Base-by-base conservation (phyloP, 2,888 invertebrate species). In the Drosophila rellima region DNA sequence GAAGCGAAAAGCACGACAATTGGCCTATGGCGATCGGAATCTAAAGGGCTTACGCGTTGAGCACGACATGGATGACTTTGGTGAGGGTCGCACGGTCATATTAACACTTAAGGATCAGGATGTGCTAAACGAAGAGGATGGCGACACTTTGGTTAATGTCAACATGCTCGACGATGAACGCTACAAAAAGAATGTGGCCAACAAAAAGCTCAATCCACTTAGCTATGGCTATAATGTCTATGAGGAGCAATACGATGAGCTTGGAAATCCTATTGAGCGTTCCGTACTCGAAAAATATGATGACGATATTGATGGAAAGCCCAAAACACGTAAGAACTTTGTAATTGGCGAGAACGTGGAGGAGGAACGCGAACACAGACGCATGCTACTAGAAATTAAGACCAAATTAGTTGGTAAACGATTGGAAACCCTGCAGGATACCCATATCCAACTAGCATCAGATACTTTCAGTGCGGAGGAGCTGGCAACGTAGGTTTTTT, bases 31-130 rank as follows among this genome's bases (percentile, higher is more conserved):
- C 1, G 94, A 95, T 50, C 94, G 93, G 83, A 94, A 97, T 92
- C 94, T 99, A 60, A 94, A 93, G 80, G 99, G 99, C 0, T 93
- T 99, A 51, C 95, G 94, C 82, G 97, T 98, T 2, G 96, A 97
- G 82, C 99, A 99, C 92, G 95, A 96, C 90, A 92, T 96, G 66
- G 93, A 94, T 69, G 93, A 93, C 56, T 95, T 95, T 75, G 94
- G 94, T 13, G 98, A 98, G 90, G 98, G 98, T 51, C 95, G 95
- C 82, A 95, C 96, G 44, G 95, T 98, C 18, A 96, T 99, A 82
- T 94, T 99, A 76, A 99, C 99, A 1, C 93, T 99, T 55, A 97
- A 98, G 90, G 99, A 99, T 93, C 95, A 96, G 92, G 96, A 95
- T 47, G 96, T 99, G 42, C 93, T 99, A 63, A 97, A 97, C 67